Evolutionary conservation across 2,113 vertebrate genomes (phyloP).

Genomic region (Nyctereutes procyonoides): DNA sequence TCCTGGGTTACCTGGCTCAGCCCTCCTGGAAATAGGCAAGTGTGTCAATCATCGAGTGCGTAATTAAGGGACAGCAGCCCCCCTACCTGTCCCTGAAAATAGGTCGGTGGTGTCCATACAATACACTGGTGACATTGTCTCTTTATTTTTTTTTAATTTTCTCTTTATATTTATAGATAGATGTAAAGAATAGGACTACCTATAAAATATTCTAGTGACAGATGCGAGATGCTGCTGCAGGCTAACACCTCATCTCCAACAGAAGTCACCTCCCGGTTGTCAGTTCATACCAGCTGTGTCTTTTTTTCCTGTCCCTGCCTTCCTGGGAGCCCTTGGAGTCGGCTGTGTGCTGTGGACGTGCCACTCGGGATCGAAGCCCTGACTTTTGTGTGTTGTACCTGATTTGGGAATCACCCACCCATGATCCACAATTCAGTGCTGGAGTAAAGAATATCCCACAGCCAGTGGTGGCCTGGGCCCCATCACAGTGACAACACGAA

Average conservation of each 20-base stretch:
- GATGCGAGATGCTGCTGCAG: not conserved
- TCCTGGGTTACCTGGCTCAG: not conserved
- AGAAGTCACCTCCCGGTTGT: not conserved
- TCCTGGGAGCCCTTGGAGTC: not conserved
- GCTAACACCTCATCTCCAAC: rapidly evolving
- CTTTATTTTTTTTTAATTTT: not conserved
- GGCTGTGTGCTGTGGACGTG: not conserved
- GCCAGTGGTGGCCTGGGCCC: no score
- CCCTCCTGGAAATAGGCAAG: not conserved
- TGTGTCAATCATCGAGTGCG: not conserved
- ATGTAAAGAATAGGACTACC: not conserved
- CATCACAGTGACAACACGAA: rapidly evolving
- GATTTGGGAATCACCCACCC: not conserved
- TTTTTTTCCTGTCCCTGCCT: not conserved
- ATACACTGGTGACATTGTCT: not conserved
- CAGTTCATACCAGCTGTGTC: not conserved
- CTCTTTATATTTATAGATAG: no score
- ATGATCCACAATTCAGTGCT: no score
- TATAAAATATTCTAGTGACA: not conserved
- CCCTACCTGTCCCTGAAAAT: no score
- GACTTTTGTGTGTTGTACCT: not conserved
- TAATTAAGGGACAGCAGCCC: not conserved
- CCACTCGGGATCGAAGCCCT: not conserved
- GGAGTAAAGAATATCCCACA: not conserved
- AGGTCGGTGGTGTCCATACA: not conserved